phyloP scores from a whole-genome alignment of 2,113 vertebrate species.

The Turnix velox region DNA sequence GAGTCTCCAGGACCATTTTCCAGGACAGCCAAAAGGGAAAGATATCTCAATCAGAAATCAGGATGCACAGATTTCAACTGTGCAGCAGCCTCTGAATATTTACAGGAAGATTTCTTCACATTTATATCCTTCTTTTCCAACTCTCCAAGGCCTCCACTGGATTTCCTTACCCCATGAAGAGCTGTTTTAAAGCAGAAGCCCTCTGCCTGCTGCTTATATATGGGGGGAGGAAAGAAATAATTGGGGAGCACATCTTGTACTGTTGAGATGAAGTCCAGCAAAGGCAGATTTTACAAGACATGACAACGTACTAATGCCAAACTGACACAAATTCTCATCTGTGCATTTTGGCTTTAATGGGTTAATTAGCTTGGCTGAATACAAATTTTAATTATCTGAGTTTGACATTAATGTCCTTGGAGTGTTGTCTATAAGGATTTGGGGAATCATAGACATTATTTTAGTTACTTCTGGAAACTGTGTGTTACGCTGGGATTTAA shows the following conservation, averaged over 20 bases:
- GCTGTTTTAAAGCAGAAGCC: neutral
- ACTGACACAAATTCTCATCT: slow-evolving; percentile 58
- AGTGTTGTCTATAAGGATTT: slow-evolving; percentile 66
- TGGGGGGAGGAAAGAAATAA: neutral
- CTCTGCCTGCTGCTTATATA: neutral
- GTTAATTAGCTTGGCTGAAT: slow-evolving; percentile 68
- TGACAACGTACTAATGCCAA: slow-evolving; percentile 46
- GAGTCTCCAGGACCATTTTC: neutral
- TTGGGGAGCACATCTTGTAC: neutral
- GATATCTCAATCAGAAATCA: neutral
- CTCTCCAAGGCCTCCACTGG: neutral
- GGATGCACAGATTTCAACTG: neutral
- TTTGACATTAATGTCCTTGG: slow-evolving; percentile 66
- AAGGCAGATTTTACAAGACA: slow-evolving; percentile 43
- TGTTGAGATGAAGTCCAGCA: slow-evolving; percentile 24
- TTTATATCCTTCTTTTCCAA: neutral
- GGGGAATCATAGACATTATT: slow-evolving; percentile 58
- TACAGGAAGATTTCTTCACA: neutral
- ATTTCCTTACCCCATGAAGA: neutral
- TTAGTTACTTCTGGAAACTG: slow-evolving; percentile 68
- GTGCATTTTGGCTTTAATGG: slow-evolving; percentile 45
- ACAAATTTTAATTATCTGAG: slow-evolving; percentile 70
- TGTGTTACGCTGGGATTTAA: slow-evolving; percentile 53
- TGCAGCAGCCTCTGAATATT: neutral
- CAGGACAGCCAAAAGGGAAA: neutral